Evolutionary conservation across 2,113 vertebrate species (phyloP).

Genomic region (Mustelus asterias): DNA sequence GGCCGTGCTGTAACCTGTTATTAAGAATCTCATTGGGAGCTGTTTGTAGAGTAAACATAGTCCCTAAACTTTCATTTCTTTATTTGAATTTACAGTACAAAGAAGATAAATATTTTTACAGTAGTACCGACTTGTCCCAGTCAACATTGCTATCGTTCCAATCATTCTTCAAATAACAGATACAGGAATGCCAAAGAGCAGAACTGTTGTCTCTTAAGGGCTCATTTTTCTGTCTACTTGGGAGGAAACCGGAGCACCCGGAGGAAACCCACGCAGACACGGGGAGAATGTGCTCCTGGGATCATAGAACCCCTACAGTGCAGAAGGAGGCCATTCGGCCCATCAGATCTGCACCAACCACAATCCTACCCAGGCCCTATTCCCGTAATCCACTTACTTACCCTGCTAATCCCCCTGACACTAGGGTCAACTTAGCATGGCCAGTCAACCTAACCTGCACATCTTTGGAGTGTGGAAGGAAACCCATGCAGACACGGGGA

Average conservation of each 20-base stretch:
- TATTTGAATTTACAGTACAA: slow-evolving; percentile 9
- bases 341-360: no score
- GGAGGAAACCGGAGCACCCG: no score
- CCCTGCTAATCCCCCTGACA: no score
- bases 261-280: no score
- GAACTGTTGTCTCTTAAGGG: not conserved
- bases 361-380: no score
- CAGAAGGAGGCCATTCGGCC: not conserved
- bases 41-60: not conserved
- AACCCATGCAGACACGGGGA: no score
- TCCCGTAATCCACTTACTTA: no score
- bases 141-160: not conserved
- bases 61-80: not conserved
- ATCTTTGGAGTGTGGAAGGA: no score
- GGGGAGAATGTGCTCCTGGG: no score
- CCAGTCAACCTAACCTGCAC: no score
- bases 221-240: not conserved
- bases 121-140: not conserved
- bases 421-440: no score
- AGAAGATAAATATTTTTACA: slow-evolving; percentile 20
- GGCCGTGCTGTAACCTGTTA: not conserved
- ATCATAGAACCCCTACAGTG: not conserved
- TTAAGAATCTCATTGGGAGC: slow-evolving; percentile 5
- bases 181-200: not conserved
- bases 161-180: not conserved